Conservation (phyloP, 2,888 invertebrate species). For the Gortyna flavago region DNA sequence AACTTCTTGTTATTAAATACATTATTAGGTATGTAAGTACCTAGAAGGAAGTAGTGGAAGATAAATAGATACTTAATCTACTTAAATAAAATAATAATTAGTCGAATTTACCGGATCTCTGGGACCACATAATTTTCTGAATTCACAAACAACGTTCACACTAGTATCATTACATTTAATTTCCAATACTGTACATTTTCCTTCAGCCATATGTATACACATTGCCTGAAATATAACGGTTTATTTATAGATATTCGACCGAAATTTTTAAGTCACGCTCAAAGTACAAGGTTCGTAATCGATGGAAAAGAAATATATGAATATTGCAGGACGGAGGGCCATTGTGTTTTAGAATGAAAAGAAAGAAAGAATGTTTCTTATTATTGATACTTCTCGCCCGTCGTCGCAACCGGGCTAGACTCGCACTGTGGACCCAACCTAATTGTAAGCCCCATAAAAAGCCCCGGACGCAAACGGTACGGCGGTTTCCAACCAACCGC, state of each 20-base stretch:
- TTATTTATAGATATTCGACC: not conserved
- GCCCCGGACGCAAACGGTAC: not conserved
- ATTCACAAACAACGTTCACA: slow-evolving; percentile 91
- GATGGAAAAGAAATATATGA: not conserved
- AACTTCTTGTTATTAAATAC: not conserved
- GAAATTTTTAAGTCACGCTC: not conserved
- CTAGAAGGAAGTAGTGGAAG: not conserved
- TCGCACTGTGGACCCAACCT: not conserved
- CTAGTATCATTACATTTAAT: slow-evolving; percentile 90
- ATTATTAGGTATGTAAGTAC: too few species aligned
- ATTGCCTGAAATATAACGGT: slow-evolving; percentile 90
- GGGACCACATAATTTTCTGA: slow-evolving; percentile 96
- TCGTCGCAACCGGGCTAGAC: not conserved
- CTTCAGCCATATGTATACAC: slow-evolving; percentile 95
- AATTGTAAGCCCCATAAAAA: not conserved
- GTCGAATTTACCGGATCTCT: slow-evolving; percentile 91
- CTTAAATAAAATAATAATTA: not conserved
- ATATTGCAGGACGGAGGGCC: not conserved
- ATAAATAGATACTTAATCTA: too few species aligned
- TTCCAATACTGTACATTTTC: slow-evolving; percentile 96
- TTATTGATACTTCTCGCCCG: too few species aligned
- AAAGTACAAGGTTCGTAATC: not conserved
- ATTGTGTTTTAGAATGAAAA: not conserved
- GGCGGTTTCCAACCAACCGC: not conserved
- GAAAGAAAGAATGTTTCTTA: not conserved